phyloP scores from a whole-genome alignment of 2,113 vertebrate genomes.

The Cygnus atratus region DNA sequence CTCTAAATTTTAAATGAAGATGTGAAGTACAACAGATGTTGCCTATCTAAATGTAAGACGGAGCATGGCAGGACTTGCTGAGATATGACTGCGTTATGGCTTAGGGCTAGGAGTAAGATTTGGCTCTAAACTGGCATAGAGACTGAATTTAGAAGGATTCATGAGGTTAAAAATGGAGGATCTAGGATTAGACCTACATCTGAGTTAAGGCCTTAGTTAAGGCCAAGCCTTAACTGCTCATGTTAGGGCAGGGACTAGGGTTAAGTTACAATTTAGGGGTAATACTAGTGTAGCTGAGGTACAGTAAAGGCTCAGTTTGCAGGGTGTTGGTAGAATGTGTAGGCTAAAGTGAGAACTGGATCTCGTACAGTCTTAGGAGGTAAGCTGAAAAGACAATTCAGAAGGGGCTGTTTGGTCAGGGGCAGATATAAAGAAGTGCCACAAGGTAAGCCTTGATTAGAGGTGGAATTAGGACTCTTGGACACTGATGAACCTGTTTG shows the following conservation, averaged over 20 bases:
- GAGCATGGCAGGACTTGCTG: not conserved
- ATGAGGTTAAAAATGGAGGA: not conserved
- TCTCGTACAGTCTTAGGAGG: not conserved
- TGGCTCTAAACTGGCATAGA: not conserved
- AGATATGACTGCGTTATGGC: not conserved
- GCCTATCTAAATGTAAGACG: not conserved
- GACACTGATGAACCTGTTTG: not conserved
- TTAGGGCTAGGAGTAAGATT: not conserved
- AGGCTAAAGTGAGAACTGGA: not conserved
- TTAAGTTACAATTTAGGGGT: not conserved
- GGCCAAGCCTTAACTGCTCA: not conserved
- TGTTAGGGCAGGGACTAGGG: not conserved
- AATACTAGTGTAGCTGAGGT: not conserved
- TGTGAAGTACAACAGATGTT: not conserved
- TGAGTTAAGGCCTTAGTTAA: not conserved
- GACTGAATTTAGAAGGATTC: not conserved
- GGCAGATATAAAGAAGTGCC: not conserved
- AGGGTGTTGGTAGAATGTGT: not conserved
- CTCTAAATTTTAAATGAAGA: not conserved
- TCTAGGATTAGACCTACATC: not conserved
- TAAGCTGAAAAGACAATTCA: not conserved
- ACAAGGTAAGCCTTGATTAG: not conserved
- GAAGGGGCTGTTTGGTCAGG: not conserved
- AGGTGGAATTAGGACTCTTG: not conserved
- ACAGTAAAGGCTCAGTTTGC: not conserved